These are phyloP conservation scores for Microctenopoma stevenorrisi DNA, from an alignment of 2,797 vertebrate species.

Conservation along the genomic window DNA sequence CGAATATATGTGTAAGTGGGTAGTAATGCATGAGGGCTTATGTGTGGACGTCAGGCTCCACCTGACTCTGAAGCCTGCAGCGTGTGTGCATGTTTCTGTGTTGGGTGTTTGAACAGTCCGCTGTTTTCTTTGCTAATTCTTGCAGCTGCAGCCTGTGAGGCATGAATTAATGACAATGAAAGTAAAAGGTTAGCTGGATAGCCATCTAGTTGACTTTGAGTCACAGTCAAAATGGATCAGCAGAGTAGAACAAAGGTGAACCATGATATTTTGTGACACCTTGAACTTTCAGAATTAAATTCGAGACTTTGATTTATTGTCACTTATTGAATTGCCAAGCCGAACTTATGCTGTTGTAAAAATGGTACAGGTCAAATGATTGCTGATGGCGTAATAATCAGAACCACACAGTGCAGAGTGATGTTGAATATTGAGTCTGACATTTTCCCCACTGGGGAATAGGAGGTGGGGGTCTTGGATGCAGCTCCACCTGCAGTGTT, in stretches of 20 bases:
- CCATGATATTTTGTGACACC: slow-evolving; percentile 27
- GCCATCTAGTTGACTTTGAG: slow-evolving; percentile 49
- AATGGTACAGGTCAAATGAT: slow-evolving; percentile 22
- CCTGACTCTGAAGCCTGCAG: slow-evolving; percentile 58
- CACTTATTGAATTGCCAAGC: slow-evolving; percentile 12
- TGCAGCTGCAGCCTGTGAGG: slow-evolving; percentile 76
- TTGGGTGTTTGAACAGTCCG: slow-evolving; percentile 63
- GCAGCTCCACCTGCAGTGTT: slow-evolving; percentile 54
- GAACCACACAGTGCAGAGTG: slow-evolving; percentile 38
- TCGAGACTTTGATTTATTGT: slow-evolving; percentile 31
- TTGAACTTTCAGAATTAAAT: slow-evolving; percentile 26
- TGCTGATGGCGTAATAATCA: slow-evolving; percentile 41
- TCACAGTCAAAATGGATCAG: slow-evolving; percentile 34
- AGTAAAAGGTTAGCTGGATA: slow-evolving; percentile 53
- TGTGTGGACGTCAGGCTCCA: slow-evolving; percentile 61
- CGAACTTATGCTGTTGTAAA: slow-evolving; percentile 29
- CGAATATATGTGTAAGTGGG: slow-evolving; percentile 55
- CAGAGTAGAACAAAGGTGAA: slow-evolving; percentile 23
- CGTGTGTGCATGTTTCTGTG: slow-evolving; percentile 16
- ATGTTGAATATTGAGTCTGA: slow-evolving; percentile 48
- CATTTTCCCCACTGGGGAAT: slow-evolving; percentile 44
- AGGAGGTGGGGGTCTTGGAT: slow-evolving; percentile 47
- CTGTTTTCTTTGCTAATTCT: slow-evolving; percentile 79
- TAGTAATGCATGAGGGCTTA: slow-evolving; percentile 42
- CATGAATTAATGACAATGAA: slow-evolving; percentile 70